Evolutionary conservation across 2,888 invertebrate genomes (phyloP).

Genomic region (Pristionchus mayeri): DNA sequence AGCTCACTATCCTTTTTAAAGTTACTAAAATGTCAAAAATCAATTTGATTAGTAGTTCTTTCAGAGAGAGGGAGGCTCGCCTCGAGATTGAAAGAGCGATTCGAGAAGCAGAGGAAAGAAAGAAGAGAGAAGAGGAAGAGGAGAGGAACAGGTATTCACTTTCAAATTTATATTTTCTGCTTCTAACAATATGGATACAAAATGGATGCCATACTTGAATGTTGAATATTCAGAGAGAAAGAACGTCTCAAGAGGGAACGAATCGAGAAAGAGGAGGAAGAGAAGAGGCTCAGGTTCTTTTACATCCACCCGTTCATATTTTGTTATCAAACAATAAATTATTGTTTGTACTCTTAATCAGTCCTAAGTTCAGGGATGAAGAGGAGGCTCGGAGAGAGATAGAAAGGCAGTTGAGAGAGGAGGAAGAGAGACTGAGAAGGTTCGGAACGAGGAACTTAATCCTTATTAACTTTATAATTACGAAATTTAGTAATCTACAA

Average conservation of each 20-base stretch:
- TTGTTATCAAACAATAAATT: too few relatives aligned
- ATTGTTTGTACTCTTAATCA: too few relatives aligned
- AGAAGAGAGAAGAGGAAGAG: not conserved
- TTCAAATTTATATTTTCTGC: too few relatives aligned
- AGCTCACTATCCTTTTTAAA: not conserved
- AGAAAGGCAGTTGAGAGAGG: not conserved
- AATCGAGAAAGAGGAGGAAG: conserved; percentile 18
- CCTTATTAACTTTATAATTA: not conserved
- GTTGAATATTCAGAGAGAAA: conserved; percentile 20
- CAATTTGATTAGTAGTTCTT: not conserved
- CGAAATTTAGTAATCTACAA: too few relatives aligned
- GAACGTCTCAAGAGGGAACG: not conserved
- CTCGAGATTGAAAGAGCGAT: too few relatives aligned
- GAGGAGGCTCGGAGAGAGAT: not conserved
- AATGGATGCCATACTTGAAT: too few relatives aligned
- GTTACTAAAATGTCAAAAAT: too few relatives aligned
- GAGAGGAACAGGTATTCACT: not conserved
- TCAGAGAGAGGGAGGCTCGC: not conserved
- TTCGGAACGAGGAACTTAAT: too few relatives aligned
- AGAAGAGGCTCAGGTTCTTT: conserved; percentile 1
- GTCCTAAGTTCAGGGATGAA: not conserved
- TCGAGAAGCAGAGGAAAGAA: not conserved
- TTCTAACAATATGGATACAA: too few relatives aligned
- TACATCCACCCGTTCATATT: too few relatives aligned
- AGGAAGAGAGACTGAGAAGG: not conserved